Conservation (phyloP, 2,888 invertebrate species). For the Patella caerulea region DNA sequence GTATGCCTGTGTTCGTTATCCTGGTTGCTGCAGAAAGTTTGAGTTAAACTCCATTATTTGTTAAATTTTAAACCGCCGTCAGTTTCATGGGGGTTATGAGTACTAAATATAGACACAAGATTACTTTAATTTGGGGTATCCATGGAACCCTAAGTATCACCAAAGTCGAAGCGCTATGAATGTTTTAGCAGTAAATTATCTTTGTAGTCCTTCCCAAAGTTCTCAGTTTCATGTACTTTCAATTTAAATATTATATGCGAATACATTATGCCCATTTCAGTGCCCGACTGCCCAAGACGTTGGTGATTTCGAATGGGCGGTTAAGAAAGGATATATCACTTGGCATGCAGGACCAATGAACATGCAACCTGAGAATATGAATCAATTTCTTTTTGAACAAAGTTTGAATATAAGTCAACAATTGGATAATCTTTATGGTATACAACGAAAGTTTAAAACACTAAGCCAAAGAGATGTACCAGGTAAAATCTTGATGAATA, state of each 20-base stretch:
- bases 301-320: conserved; percentile 45
- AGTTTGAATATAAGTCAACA: conserved; percentile 54
- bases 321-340: conserved; percentile 54
- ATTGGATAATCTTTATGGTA: conserved; percentile 54
- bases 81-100: too few relatives aligned
- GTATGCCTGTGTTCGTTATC: too few relatives aligned
- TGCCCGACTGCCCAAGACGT: conserved; percentile 55
- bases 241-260: background rate
- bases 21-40: too few relatives aligned
- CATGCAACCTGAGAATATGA: conserved; percentile 66
- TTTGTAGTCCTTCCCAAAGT: background rate
- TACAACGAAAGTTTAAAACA: conserved; percentile 48
- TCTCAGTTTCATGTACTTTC: background rate
- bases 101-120: too few relatives aligned
- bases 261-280: conserved; percentile 38
- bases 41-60: too few relatives aligned
- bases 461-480: conserved; percentile 69
- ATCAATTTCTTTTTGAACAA: conserved; percentile 50
- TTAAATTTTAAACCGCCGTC: too few relatives aligned
- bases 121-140: too few relatives aligned
- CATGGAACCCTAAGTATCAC: background rate
- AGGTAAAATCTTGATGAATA: conserved; percentile 40
- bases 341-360: conserved; percentile 71
- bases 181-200: background rate
- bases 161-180: background rate